These are phyloP conservation scores for Salvelinus sp. DNA, from an alignment of 2,113 vertebrate genomes.

Conservation along the genomic window DNA sequence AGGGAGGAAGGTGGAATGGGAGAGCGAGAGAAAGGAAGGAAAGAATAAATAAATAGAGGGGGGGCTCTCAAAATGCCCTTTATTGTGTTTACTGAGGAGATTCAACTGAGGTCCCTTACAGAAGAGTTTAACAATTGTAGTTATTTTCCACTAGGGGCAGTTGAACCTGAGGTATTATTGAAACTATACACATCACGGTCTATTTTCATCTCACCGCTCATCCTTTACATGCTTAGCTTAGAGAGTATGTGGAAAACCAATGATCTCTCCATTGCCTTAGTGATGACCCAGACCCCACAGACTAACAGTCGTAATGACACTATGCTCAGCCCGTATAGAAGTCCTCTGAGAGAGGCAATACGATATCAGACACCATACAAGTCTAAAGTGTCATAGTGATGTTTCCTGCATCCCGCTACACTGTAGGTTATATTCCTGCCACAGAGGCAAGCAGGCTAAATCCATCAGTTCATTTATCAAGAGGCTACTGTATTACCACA, in stretches of 20 bases:
- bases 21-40: no score
- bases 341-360: slow-evolving; percentile 23
- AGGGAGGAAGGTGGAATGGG: no score
- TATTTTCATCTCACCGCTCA: slow-evolving; percentile 6
- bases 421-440: slow-evolving; percentile 21
- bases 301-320: slow-evolving; percentile 27
- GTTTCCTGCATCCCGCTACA: slow-evolving; percentile 5
- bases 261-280: slow-evolving; percentile 30
- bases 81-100: no score
- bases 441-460: slow-evolving; percentile 35
- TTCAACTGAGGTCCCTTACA: no score
- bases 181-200: slow-evolving; percentile 6
- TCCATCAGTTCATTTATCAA: slow-evolving; percentile 47
- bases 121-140: no score
- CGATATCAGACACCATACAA: slow-evolving; percentile 5
- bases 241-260: slow-evolving; percentile 39
- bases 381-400: slow-evolving; percentile 17
- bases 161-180: not conserved
- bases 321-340: slow-evolving; percentile 3
- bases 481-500: slow-evolving; percentile 32
- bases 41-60: no score
- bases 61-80: not conserved
- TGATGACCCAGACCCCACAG: slow-evolving; percentile 33
- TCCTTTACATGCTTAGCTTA: slow-evolving; percentile 22
- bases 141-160: not conserved